Conservation (phyloP, 2,888 invertebrate genomes). For the Amphiduros pacificus region DNA sequence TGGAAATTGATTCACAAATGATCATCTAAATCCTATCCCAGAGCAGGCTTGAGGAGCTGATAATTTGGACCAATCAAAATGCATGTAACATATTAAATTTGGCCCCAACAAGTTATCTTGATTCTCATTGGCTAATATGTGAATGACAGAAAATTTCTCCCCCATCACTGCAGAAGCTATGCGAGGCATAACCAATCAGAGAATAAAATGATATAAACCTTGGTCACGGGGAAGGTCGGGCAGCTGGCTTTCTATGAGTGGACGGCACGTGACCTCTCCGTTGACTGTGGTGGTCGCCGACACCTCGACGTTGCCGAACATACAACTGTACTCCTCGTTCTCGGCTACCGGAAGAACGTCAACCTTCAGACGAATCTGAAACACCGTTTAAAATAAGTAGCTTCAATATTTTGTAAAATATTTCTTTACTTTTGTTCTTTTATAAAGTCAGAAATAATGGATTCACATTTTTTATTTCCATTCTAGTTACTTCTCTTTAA, state of each 20-base stretch:
- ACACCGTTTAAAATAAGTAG: neutral
- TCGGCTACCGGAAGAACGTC: slow-evolving; percentile 38
- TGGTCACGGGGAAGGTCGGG: neutral
- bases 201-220: neutral
- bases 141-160: neutral
- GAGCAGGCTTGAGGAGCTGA: too few relatives aligned
- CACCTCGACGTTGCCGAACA: slow-evolving; percentile 42
- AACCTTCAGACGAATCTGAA: slow-evolving; percentile 46
- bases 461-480: too few relatives aligned
- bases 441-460: too few relatives aligned
- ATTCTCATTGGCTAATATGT: too few relatives aligned
- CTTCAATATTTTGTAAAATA: too few relatives aligned
- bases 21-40: neutral
- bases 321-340: slow-evolving; percentile 44
- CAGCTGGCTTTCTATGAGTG: neutral
- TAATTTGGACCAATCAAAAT: too few relatives aligned
- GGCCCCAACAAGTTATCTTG: too few relatives aligned
- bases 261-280: neutral
- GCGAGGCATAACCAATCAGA: neutral
- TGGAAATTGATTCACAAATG: neutral
- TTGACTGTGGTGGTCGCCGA: neutral
- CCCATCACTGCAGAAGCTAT: neutral
- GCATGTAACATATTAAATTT: too few relatives aligned
- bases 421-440: too few relatives aligned
- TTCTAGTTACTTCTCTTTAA: too few relatives aligned